Evolutionary conservation across 2,113 vertebrate species (phyloP).

Genomic region (Promerops cafer): DNA sequence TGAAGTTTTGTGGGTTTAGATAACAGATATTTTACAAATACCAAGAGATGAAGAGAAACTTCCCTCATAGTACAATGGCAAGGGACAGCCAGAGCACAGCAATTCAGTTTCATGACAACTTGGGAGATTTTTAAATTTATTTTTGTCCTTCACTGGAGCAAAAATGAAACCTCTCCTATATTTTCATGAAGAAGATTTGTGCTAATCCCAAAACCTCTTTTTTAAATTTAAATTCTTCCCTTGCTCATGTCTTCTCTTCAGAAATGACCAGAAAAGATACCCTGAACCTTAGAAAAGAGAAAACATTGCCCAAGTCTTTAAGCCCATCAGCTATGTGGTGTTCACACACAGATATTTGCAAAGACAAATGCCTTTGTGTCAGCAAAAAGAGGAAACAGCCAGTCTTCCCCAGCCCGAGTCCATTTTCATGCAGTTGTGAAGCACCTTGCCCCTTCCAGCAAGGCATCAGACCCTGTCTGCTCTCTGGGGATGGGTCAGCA

Average conservation of each 20-base stretch:
- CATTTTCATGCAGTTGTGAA: background rate
- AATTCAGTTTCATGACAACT: background rate
- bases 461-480: background rate
- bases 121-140: background rate
- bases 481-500: background rate
- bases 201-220: background rate
- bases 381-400: background rate
- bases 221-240: background rate
- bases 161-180: background rate
- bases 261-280: background rate
- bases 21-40: background rate
- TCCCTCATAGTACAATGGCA: background rate
- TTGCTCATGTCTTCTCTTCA: background rate
- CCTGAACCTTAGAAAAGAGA: background rate
- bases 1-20: background rate
- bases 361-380: background rate
- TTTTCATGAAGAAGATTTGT: background rate
- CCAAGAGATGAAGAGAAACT: background rate
- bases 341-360: background rate
- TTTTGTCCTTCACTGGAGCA: background rate
- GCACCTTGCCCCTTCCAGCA: fast-evolving
- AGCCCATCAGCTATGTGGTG: fast-evolving
- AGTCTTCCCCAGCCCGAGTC: background rate
- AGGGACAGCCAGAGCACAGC: background rate
- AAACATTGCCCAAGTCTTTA: background rate